Percentiles rank a stretch among this genome's conserved stretches.
phyloP scores from a whole-genome alignment of 2,797 vertebrate genomes.

The Cyprinodon diabolis region DNA sequence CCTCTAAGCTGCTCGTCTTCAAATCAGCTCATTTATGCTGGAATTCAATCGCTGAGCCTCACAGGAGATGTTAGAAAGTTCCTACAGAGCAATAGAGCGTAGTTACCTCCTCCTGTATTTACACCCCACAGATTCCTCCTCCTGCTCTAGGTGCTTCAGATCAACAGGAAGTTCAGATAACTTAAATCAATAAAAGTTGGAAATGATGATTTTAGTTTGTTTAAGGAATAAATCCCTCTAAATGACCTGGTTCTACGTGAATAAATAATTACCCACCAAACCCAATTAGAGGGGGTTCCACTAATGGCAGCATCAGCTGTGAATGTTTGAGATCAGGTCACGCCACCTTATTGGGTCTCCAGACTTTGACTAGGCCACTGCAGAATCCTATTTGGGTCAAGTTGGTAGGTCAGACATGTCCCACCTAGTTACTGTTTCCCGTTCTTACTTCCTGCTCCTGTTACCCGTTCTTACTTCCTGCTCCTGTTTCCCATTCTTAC shows the following conservation, averaged over 20 bases:
- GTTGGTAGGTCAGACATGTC: too few species aligned
- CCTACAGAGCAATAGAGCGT: neutral
- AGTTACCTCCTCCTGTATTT: neutral
- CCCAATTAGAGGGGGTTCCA: too few species aligned
- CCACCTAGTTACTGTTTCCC: too few species aligned
- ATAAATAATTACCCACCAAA: neutral
- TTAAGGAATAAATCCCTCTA: neutral
- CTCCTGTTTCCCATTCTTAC: too few species aligned
- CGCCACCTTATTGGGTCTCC: neutral
- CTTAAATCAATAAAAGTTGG: too few species aligned
- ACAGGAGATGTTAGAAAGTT: neutral
- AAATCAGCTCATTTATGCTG: conserved; percentile 1
- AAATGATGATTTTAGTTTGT: neutral
- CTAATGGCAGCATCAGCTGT: neutral
- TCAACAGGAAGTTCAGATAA: too few species aligned
- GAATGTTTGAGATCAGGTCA: neutral
- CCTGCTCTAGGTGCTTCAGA: too few species aligned
- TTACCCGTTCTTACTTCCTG: too few species aligned
- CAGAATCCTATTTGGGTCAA: too few species aligned
- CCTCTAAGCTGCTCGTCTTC: conserved; percentile 11
- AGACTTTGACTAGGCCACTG: neutral
- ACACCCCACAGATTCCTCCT: neutral
- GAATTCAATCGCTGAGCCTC: neutral
- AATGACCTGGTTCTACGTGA: neutral
- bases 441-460: too few species aligned